These are phyloP conservation scores for Eupithecia tripunctaria DNA, from an alignment of 2,888 invertebrate genomes.

Conservation along the genomic window DNA sequence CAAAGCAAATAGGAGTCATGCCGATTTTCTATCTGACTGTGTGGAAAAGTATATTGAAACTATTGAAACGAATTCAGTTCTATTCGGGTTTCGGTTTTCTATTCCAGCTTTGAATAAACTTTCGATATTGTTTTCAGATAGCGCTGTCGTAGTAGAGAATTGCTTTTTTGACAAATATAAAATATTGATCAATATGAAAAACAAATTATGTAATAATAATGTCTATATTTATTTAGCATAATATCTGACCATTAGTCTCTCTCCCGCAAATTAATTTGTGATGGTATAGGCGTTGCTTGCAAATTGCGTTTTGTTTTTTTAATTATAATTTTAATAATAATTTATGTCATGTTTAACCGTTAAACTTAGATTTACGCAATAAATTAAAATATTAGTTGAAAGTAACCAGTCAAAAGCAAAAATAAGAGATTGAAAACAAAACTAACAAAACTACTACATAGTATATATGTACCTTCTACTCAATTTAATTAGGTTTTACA, in stretches of 20 bases:
- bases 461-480: no score
- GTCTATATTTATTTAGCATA: not conserved
- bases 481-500: not conserved
- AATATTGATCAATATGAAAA: no score
- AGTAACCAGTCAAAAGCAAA: not conserved
- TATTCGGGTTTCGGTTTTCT: constrained; percentile 23
- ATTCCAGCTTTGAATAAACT: constrained; percentile 28
- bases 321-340: no score
- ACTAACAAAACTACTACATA: no score
- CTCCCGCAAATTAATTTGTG: no score
- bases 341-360: no score
- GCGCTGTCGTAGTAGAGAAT: not conserved
- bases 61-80: constrained; percentile 10
- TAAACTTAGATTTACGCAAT: not conserved
- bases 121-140: constrained; percentile 23
- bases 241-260: not conserved
- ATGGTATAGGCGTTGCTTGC: not conserved
- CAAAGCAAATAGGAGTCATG: not conserved
- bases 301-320: not conserved
- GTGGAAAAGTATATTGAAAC: constrained; percentile 15
- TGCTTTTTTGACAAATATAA: not conserved
- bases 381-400: not conserved
- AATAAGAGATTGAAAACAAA: not conserved
- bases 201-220: no score
- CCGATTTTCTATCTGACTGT: constrained; percentile 10